Percentiles rank a stretch among this genome's conserved stretches.
phyloP scores from a whole-genome alignment of 1,140 invertebrate species.

The Drosophila trapezifrons region DNA sequence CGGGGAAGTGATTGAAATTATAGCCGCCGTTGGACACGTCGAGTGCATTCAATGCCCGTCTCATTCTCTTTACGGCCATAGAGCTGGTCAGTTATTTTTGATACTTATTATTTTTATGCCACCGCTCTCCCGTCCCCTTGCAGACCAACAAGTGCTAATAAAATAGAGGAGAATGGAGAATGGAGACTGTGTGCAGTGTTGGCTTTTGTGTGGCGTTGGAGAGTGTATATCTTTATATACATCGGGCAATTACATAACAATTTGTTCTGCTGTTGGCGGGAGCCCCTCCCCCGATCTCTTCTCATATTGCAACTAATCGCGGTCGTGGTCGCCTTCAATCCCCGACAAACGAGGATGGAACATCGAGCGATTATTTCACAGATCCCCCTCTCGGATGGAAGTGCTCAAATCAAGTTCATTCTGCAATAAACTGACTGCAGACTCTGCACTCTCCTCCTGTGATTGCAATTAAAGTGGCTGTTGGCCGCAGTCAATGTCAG shows the following conservation, averaged over 20 bases:
- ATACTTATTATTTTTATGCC: slow-evolving; percentile 69
- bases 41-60: slow-evolving; percentile 64
- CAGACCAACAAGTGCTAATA: slow-evolving; percentile 59
- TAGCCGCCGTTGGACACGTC: slow-evolving; percentile 49
- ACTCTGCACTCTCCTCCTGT: background rate
- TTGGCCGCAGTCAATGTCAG: slow-evolving; percentile 34
- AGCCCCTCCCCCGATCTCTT: background rate
- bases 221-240: slow-evolving; percentile 32
- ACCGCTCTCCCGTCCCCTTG: background rate
- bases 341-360: slow-evolving; percentile 30
- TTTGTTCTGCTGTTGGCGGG: slow-evolving; percentile 32
- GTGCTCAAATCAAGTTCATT: slow-evolving; percentile 25
- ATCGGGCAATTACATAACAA: slow-evolving; percentile 59
- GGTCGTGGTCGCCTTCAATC: slow-evolving; percentile 19
- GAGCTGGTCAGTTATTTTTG: slow-evolving; percentile 67
- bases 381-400: background rate
- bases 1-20: slow-evolving; percentile 71
- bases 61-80: slow-evolving; percentile 43
- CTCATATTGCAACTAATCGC: slow-evolving; percentile 41
- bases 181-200: background rate
- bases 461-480: slow-evolving; percentile 35
- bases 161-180: slow-evolving; percentile 36
- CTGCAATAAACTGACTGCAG: slow-evolving; percentile 11
- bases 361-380: slow-evolving; percentile 26
- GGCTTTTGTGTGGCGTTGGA: slow-evolving; percentile 17